These are phyloP conservation scores for Tribolium castaneum DNA, from an alignment of 1,140 invertebrate genomes.

Conservation along the genomic window DNA sequence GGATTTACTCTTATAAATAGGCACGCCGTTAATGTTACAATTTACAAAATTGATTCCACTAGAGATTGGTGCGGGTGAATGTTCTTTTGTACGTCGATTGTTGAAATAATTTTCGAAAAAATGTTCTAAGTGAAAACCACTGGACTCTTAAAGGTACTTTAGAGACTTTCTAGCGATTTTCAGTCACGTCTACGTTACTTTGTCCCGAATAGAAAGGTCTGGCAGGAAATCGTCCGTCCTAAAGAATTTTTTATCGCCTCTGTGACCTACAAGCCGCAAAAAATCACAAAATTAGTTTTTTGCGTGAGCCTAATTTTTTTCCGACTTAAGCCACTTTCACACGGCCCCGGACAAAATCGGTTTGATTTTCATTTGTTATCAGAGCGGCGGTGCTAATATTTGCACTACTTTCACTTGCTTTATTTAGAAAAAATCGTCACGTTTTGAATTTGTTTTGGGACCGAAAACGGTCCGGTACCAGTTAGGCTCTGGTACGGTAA, in stretches of 20 bases:
- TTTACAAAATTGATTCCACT: constrained; percentile 13
- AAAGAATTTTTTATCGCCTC: constrained; percentile 16
- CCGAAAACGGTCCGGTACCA: constrained; percentile 10
- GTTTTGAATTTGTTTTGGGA: constrained; percentile 28
- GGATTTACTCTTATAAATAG: constrained; percentile 19
- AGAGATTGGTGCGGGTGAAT: constrained; percentile 29
- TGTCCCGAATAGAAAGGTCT: constrained; percentile 14
- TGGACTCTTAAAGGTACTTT: neutral
- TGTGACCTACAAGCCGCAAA: constrained; percentile 30
- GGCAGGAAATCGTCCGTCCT: neutral
- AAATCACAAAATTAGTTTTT: constrained; percentile 26
- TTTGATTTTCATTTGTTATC: neutral
- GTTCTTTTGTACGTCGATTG: constrained; percentile 18
- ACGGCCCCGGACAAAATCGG: neutral
- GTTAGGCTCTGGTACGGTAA: constrained; percentile 21
- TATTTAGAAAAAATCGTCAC: constrained; percentile 29
- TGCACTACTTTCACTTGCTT: constrained; percentile 24
- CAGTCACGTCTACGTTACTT: constrained; percentile 10
- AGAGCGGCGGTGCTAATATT: neutral
- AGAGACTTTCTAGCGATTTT: constrained; percentile 14
- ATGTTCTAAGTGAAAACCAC: neutral
- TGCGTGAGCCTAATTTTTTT: constrained; percentile 15
- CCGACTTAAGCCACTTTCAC: constrained; percentile 1
- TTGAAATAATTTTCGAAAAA: constrained; percentile 17
- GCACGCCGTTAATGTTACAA: constrained; percentile 11